Base-by-base conservation (phyloP, 2,888 invertebrate species). In the Diarsia mendica region DNA sequence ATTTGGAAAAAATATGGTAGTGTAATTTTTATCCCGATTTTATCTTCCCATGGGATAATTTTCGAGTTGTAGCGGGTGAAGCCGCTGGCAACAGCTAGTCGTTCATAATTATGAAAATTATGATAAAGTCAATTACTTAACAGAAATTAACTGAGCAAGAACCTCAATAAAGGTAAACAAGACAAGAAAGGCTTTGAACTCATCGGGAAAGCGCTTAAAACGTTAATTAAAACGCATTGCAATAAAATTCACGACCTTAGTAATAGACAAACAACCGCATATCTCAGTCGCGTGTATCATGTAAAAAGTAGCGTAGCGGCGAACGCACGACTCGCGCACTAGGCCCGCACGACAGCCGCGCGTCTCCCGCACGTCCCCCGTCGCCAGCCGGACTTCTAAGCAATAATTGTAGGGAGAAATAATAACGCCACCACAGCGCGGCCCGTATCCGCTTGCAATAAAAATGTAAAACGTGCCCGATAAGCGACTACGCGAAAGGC, bases 391-490 rank as follows among this genome's bases (percentile, higher is more conserved):
- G 91, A 91, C 92, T 94, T 94, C 94, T 95, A 95, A 95, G 94
- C 96, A 95, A 95, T 96, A 95, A 96, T 96, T 95, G 95, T 93
- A 88, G 92, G 93, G 92, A 95, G 95, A 95, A 96, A 96, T 95
- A 96, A 95, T 95, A 96, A 95, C 94, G 94, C 92, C 94, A 91
- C 91, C 92, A 92, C 92, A 92, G 93, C 94, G 93, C 93, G 92
- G 95, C 88, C 93, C 93, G 95, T 95, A 96, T 96, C 96, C 96
- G 96, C 93, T 95, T 92, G 96, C 95, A 96, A 96, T 96, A 96
- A 96, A 96, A 96, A 96, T 96, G 96, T 96, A 95, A 96, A 96
- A 95, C 94, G 94, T 92, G 90, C 90, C 94, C 95, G 96, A 96
- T 96, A 96, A 96, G 96, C 95, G 94, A 90, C 92, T 90, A 91